Conservation (phyloP, 1,140 invertebrate genomes). For the Caenorhabditis latens region DNA sequence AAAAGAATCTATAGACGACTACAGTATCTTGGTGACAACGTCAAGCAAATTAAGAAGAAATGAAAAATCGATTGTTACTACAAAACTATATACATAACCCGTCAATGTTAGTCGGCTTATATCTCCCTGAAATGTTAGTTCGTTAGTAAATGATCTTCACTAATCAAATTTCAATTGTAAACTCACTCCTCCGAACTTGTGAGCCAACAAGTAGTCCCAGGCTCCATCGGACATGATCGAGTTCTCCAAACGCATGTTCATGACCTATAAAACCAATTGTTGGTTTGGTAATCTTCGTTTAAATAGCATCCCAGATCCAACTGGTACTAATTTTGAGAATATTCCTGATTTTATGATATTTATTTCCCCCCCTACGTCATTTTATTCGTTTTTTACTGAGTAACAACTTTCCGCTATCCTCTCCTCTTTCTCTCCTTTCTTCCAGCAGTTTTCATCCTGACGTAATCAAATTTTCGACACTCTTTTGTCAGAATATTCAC, state of each 20-base stretch:
- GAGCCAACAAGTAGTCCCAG: conserved; percentile 87
- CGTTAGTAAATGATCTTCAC: neutral
- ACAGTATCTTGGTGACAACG: neutral
- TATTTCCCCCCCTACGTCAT: neutral
- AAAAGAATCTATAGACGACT: neutral
- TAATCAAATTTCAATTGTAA: neutral
- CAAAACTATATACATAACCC: neutral
- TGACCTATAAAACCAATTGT: conserved; percentile 80
- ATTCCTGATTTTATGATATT: too few relatives aligned
- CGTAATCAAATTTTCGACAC: conserved; percentile 32
- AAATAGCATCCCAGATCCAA: too few relatives aligned
- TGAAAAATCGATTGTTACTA: neutral
- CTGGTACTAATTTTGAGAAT: too few relatives aligned
- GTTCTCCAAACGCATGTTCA: conserved; percentile 83
- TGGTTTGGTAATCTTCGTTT: too few relatives aligned
- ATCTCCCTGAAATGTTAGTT: conserved; percentile 23
- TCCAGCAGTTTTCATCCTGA: conserved; percentile 12
- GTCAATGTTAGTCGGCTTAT: neutral
- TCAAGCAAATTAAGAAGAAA: neutral
- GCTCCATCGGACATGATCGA: conserved; percentile 84
- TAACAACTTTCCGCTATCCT: neutral
- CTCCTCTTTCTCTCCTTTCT: neutral
- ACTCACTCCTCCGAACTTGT: conserved; percentile 92
- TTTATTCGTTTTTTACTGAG: neutral
- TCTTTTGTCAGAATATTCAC: conserved; percentile 30